phyloP scores from a whole-genome alignment of 2,113 vertebrate species.

The Triplophysa tibetana region DNA sequence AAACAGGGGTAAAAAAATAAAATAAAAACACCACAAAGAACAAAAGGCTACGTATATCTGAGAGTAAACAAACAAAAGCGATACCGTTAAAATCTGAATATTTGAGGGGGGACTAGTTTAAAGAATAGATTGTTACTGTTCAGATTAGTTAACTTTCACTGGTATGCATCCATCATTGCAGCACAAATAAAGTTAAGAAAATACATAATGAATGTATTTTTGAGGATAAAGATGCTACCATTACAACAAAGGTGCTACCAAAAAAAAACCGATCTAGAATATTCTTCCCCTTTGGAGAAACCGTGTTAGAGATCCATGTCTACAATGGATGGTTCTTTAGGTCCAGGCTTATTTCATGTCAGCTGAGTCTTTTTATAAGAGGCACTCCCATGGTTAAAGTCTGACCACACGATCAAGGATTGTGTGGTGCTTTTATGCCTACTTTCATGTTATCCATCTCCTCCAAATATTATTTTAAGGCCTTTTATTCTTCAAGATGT shows the following conservation, averaged over 20 bases:
- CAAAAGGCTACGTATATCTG: constrained; percentile 63
- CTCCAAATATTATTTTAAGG: constrained; percentile 58
- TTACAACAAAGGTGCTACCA: constrained; percentile 66
- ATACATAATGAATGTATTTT: constrained; percentile 58
- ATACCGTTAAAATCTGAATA: constrained; percentile 64
- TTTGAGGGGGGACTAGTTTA: constrained; percentile 56
- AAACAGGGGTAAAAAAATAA: constrained; percentile 15
- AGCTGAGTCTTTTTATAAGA: constrained; percentile 40
- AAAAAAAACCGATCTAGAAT: constrained; percentile 57
- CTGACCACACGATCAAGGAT: constrained; percentile 42
- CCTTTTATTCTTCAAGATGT: constrained; percentile 62
- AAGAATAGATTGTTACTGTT: constrained; percentile 63
- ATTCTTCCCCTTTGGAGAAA: constrained; percentile 63
- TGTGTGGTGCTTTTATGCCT: constrained; percentile 44
- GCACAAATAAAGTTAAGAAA: constrained; percentile 60
- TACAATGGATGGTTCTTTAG: constrained; percentile 51
- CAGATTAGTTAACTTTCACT: constrained; percentile 63
- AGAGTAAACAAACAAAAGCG: constrained; percentile 66
- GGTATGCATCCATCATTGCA: constrained; percentile 60
- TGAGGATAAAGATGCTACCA: constrained; percentile 66
- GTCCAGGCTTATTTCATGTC: constrained; percentile 47
- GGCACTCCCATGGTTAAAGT: constrained; percentile 50
- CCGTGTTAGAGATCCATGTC: constrained; percentile 52
- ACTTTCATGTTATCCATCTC: constrained; percentile 22
- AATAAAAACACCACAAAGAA: constrained; percentile 57